Base-by-base conservation (phyloP, 2,888 invertebrate species). In the Phalangium opilio region DNA sequence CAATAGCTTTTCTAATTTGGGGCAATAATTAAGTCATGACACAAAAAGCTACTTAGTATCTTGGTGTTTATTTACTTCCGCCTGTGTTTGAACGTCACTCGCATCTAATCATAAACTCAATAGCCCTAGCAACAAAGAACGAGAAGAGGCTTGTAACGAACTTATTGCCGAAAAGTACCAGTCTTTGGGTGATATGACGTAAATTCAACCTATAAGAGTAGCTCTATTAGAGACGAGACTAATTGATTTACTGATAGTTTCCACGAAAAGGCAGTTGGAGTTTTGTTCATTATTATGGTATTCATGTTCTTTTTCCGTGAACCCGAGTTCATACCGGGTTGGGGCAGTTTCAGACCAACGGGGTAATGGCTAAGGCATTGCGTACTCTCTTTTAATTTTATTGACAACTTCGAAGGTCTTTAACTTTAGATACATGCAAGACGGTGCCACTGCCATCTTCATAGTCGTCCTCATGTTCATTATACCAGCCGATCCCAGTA, bases 231-330 rank as follows among this genome's bases (percentile, higher is more conserved):
- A 36, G 14, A 17, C 12, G n/a, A n/a, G n/a, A n/a, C n/a, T n/a
- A n/a, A n/a, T 36, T 36, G 38, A 15, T 36, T 7, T 7, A 27
- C 20, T 18, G 19, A 12, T 14, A 54, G 54, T 11, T 54, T 54
- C 32, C 46, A 54, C 32, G 53, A 54, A 34, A 27, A 17, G 14
- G 33, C 51, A 10, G 50, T 55, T 33, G 15, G 49, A 12, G 18
- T 45, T 10, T 41, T 56, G 45, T 91, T 93, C 65, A 64, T 82
- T 20, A 55, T 80, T 11, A 78, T 89, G 7, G 81, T 91, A 12
- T 60, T 81, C 44, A 72, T 91, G 59, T 91, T 90, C 79, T 83
- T 93, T 65, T 83, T 87, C 64, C 75, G 90, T 41, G 78, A 79
- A 51, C 91, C 91, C 0, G 83, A 85, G 51, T 84, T 90, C 64